Evolutionary conservation across 2,797 vertebrate species (phyloP), one percentile per base, ranked within the genome.

Genomic region (Oceanodroma leucorhoa): DNA sequence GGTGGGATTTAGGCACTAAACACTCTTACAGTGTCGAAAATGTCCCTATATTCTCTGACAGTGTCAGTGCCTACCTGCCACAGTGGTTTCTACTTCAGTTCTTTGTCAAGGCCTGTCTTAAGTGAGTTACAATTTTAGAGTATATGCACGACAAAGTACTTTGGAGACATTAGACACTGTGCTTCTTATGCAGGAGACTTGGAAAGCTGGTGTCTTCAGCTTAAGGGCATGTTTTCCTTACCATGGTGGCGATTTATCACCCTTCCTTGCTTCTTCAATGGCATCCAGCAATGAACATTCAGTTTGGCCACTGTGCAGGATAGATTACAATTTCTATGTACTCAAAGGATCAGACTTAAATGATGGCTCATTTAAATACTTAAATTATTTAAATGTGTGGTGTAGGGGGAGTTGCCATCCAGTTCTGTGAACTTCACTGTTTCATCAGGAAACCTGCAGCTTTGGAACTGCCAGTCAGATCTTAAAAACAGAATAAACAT

Each of bases 31-130:
- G 26, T 34, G 9, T 53, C 45, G 71, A 53, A 82, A 84, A 53
- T 29, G 3, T 21, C 50, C 23, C 32, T 45, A 0, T 38, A n/a
- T 61, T 64, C 18, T 34, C 23, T 3, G 1, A 14, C 5, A 41
- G 32, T 19, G 41, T 34, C 62, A 30, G 9, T 66, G 17, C 10
- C 53, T 71, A 38, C 45, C 58, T 82, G 45, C 14, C 53, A 55
- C 27, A 13, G 19, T 23, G 43, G 75, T 38, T 14, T 17, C 30
- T 62, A 14, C 48, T 64, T 62, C 69, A 51, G 30, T 40, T 55
- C 45, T 70, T 51, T 50, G 46, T 71, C 69, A 81, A 81, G 18
- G 22, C 30, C 26, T 81, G 14, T 20, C 55, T 77, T 48, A 29
- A 80, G 10, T 40, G 69, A 66, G 27, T n/a, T 60, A 20, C 21